A percentile compares a stretch with the other conserved stretches of the same genome.
Conservation (phyloP, 2,113 vertebrate genomes). For the Furnarius figulus region DNA sequence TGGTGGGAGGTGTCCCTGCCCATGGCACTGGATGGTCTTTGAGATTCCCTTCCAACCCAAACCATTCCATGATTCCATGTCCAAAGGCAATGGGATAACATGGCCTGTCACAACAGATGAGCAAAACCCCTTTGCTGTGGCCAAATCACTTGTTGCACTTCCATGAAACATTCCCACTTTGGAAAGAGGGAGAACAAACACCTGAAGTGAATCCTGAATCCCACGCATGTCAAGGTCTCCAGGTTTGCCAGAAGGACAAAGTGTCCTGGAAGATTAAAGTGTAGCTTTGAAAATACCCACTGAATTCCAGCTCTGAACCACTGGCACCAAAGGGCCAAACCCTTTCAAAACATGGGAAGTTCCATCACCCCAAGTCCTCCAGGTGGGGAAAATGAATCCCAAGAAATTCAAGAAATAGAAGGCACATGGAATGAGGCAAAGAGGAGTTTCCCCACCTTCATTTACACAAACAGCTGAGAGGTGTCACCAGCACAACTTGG, state of each 20-base stretch:
- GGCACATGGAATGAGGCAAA: not conserved
- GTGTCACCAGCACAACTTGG: not conserved
- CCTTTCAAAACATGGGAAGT: not conserved
- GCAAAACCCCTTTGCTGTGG: not conserved
- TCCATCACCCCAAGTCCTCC: not conserved
- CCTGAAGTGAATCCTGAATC: not conserved
- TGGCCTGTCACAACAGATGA: not conserved
- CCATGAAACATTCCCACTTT: not conserved
- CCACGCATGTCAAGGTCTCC: not conserved
- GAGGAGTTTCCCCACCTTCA: not conserved
- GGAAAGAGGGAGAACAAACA: not conserved
- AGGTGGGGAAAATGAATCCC: not conserved
- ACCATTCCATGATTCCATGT: not conserved
- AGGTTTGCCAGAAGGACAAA: not conserved
- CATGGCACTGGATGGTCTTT: not conserved
- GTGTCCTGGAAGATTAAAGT: not conserved
- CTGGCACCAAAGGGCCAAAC: not conserved
- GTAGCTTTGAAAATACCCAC: not conserved
- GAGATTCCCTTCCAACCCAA: not conserved
- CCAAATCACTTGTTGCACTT: not conserved
- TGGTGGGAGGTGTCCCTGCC: not conserved
- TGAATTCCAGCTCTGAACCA: not conserved
- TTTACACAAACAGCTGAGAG: not conserved
- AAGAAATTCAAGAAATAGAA: fast-evolving
- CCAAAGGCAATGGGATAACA: fast-evolving